Percentiles rank a stretch among this genome's conserved stretches.
These are phyloP conservation scores for Drosophila robusta DNA, from an alignment of 2,888 invertebrate genomes.

Conservation along the genomic window DNA sequence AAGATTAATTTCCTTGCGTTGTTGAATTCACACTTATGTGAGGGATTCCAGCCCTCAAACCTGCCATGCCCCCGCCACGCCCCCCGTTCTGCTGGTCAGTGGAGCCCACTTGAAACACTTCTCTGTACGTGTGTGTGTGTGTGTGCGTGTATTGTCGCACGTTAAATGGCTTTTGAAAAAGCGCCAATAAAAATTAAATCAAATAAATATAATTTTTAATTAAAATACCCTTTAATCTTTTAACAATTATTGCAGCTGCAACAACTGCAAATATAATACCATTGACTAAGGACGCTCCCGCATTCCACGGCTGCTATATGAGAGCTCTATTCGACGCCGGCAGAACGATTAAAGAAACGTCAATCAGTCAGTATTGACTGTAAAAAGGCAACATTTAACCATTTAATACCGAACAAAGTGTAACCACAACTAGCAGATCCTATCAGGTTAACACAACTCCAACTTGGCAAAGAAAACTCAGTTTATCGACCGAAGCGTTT, in stretches of 20 bases:
- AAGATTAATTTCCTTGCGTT: constrained; percentile 82
- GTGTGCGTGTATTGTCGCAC: constrained; percentile 23
- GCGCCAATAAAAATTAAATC: constrained; percentile 78
- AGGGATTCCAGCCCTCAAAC: neutral
- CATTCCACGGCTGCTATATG: constrained; percentile 13
- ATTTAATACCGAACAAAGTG: no score
- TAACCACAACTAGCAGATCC: no score
- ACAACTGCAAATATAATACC: constrained; percentile 20
- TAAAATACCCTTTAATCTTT: constrained; percentile 77
- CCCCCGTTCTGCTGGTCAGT: no score
- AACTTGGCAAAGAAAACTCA: no score
- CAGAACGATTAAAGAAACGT: constrained; percentile 17
- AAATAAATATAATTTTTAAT: constrained; percentile 79
- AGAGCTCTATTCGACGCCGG: constrained; percentile 20
- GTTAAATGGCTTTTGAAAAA: constrained; percentile 77
- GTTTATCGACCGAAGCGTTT: no score
- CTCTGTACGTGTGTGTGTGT: constrained; percentile 8
- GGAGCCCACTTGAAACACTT: constrained; percentile 14
- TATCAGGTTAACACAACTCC: no score
- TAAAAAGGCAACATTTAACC: neutral
- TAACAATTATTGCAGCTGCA: constrained; percentile 67
- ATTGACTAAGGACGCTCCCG: constrained; percentile 17
- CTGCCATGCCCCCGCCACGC: neutral
- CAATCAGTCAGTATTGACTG: constrained; percentile 1
- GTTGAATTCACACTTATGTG: constrained; percentile 72